A percentile compares a stretch with the other conserved stretches of the same genome.
Evolutionary conservation across 2,113 vertebrate species (phyloP).

Genomic region (Sapajus apella): DNA sequence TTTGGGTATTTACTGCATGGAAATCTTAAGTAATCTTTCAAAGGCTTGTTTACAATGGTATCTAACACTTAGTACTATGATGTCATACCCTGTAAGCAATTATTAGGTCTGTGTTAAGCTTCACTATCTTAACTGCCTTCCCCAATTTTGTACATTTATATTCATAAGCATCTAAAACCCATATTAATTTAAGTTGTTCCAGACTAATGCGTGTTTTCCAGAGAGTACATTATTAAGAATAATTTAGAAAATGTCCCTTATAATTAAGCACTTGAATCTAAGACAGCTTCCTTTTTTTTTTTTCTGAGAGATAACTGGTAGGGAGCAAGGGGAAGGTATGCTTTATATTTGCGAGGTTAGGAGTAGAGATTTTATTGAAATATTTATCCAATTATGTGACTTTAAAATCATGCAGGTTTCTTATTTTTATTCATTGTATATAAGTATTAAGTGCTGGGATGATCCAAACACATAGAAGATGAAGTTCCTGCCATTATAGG

Average conservation of each 20-base stretch:
- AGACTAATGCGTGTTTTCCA: background rate
- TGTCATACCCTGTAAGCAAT: background rate
- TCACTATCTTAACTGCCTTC: background rate
- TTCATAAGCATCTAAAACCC: constrained; percentile 2
- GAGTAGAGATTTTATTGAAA: background rate
- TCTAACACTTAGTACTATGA: background rate
- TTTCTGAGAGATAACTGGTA: background rate
- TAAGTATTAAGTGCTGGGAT: background rate
- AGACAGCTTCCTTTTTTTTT: constrained; percentile 11
- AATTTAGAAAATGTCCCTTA: background rate
- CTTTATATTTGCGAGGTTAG: background rate
- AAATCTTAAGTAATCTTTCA: constrained; percentile 53
- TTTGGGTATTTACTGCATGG: background rate
- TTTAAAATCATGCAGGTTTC: background rate
- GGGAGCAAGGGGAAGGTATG: background rate
- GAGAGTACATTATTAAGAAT: constrained; percentile 40
- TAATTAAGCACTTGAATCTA: constrained; percentile 16
- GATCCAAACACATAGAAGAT: background rate
- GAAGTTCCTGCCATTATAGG: background rate
- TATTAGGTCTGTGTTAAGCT: constrained; percentile 28
- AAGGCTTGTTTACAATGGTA: constrained; percentile 12
- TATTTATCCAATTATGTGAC: background rate
- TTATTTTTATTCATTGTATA: background rate
- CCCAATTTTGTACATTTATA: constrained; percentile 22
- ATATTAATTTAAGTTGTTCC: background rate